Conservation (phyloP, 2,888 invertebrate genomes). For the Eristalinus aeneus region DNA sequence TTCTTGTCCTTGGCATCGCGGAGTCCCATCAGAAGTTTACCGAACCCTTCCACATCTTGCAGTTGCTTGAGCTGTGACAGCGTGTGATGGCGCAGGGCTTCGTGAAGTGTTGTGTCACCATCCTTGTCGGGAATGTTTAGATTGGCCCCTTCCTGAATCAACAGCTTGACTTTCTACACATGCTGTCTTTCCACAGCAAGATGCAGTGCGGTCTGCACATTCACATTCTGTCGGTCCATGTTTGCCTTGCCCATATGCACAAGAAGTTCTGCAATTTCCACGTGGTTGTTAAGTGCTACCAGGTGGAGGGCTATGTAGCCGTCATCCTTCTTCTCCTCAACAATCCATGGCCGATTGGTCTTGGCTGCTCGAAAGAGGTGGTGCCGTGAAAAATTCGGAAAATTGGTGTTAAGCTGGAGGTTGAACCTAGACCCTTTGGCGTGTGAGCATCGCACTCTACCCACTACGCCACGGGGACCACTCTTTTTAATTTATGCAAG, state of each 20-base stretch:
- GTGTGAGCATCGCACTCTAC: no score
- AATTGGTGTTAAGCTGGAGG: no score
- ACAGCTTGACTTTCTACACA: constrained; percentile 96
- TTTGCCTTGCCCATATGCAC: constrained; percentile 94
- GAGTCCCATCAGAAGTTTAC: constrained; percentile 90
- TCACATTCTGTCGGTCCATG: constrained; percentile 97
- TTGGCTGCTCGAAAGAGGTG: no score
- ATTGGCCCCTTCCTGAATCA: constrained; percentile 96
- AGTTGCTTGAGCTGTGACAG: constrained; percentile 96
- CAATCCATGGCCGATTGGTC: constrained; percentile 97
- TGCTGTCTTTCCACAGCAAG: constrained; percentile 98
- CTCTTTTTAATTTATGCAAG: no score
- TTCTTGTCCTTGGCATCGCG: constrained; percentile 93
- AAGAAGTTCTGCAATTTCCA: constrained; percentile 95
- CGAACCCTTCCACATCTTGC: constrained; percentile 95
- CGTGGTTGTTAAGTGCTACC: constrained; percentile 97
- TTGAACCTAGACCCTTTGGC: no score
- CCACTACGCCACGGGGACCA: no score
- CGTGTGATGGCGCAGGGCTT: constrained; percentile 97
- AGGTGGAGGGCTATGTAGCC: constrained; percentile 98
- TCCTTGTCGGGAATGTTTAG: constrained; percentile 98
- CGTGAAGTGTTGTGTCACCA: constrained; percentile 93
- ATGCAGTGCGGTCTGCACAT: constrained; percentile 95
- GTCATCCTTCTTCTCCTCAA: constrained; percentile 99
- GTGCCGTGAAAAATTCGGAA: no score